A percentile compares a stretch with the other conserved stretches of the same genome.
Conservation (phyloP, 1,140 invertebrate species). For the Odontomachus brunneus region DNA sequence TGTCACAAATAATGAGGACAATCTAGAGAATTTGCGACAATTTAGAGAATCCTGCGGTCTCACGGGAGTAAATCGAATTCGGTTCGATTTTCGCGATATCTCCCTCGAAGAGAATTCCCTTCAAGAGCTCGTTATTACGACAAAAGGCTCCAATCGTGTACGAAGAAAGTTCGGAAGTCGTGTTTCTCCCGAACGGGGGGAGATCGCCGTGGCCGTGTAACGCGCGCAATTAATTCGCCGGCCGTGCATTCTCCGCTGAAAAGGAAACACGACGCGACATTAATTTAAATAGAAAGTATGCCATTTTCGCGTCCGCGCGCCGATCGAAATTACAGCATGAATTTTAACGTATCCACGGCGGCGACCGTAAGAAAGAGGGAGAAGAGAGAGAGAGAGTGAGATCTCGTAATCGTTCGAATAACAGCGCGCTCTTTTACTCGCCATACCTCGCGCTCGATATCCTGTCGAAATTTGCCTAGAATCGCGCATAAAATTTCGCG, state of each 20-base stretch:
- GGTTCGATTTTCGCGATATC: not conserved
- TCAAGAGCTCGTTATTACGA: not conserved
- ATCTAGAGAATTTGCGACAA: not conserved
- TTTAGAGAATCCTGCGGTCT: not conserved
- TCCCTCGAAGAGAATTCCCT: not conserved
- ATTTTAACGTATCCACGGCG: slow-evolving; percentile 53
- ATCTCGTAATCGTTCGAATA: too few relatives aligned
- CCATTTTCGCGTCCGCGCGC: slow-evolving; percentile 33
- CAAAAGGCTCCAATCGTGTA: not conserved
- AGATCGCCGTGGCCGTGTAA: not conserved
- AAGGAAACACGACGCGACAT: not conserved
- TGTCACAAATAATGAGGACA: too few relatives aligned
- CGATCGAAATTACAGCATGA: slow-evolving; percentile 48
- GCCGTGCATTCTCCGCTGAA: not conserved
- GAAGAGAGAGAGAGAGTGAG: too few relatives aligned
- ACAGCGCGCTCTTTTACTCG: not conserved
- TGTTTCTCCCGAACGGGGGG: not conserved
- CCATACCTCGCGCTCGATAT: slow-evolving; percentile 45
- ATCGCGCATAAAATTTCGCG: slow-evolving; percentile 55
- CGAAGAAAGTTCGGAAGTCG: not conserved
- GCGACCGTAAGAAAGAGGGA: not conserved
- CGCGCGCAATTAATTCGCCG: too few relatives aligned
- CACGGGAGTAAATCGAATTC: not conserved
- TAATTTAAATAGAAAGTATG: slow-evolving; percentile 51
- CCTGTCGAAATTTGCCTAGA: slow-evolving; percentile 42